These are phyloP conservation scores for Coendou prehensilis DNA, from an alignment of 2,797 vertebrate species.

Conservation along the genomic window DNA sequence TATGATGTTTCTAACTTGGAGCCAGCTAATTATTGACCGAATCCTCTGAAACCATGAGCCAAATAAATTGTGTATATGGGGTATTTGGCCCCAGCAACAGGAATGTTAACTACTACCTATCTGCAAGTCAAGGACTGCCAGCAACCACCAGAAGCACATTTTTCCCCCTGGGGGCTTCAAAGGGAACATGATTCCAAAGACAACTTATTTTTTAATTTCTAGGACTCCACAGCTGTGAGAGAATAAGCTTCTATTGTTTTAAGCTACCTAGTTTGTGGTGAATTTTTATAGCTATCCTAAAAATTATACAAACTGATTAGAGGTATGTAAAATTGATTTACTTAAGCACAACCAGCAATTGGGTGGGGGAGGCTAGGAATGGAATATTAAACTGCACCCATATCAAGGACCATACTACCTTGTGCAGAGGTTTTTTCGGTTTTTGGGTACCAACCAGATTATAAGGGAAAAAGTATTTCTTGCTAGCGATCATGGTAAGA, in stretches of 20 bases:
- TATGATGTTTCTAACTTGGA: background rate
- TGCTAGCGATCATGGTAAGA: background rate
- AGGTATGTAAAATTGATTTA: background rate
- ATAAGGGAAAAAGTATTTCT: background rate
- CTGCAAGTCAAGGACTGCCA: fast-evolving
- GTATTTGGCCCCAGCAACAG: background rate
- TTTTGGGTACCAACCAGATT: background rate
- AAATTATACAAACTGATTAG: background rate
- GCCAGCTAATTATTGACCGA: background rate
- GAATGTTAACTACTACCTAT: background rate
- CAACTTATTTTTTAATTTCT: background rate
- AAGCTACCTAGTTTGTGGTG: background rate
- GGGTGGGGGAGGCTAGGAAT: too few species aligned
- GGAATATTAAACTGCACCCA: background rate
- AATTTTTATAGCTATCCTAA: background rate
- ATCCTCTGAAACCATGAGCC: background rate
- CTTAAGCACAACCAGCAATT: too few species aligned
- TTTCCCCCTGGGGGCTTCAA: background rate
- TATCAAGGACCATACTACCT: background rate
- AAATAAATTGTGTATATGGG: background rate
- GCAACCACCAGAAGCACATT: background rate
- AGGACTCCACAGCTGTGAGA: too few species aligned
- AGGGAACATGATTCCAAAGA: fast-evolving
- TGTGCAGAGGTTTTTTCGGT: too few species aligned
- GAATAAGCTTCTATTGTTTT: background rate